A percentile compares a stretch with the other conserved stretches of the same genome.
Conservation (phyloP, 2,888 invertebrate species). For the Phengaris arion region DNA sequence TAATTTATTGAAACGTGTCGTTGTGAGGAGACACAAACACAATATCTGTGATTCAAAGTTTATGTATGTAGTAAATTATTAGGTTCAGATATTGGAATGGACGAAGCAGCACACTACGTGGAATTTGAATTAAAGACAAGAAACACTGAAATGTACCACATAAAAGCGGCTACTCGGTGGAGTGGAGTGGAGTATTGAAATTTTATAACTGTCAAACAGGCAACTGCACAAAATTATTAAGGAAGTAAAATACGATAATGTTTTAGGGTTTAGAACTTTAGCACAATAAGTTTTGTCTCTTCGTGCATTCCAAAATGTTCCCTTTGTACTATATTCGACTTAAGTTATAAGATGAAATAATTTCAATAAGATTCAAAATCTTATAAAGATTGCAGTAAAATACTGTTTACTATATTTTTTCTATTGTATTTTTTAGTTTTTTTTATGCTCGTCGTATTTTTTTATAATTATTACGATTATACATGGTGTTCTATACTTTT, state of each 20-base stretch:
- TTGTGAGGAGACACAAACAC: neutral
- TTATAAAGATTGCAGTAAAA: slow-evolving; percentile 26
- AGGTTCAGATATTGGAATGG: slow-evolving; percentile 20
- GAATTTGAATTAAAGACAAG: neutral
- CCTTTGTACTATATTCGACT: slow-evolving; percentile 9
- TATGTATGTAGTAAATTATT: slow-evolving; percentile 24
- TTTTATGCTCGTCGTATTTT: slow-evolving; percentile 16
- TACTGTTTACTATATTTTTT: slow-evolving; percentile 28
- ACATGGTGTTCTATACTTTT: slow-evolving; percentile 20
- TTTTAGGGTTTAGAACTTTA: neutral
- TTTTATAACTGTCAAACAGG: neutral
- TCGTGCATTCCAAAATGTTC: neutral
- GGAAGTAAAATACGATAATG: neutral
- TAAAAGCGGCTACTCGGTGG: neutral
- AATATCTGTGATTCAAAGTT: slow-evolving; percentile 34
- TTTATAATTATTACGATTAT: slow-evolving; percentile 15
- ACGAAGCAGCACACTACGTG: neutral
- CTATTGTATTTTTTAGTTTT: slow-evolving; percentile 23
- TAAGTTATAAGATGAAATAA: slow-evolving; percentile 22
- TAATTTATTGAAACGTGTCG: slow-evolving; percentile 29
- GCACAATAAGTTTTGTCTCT: neutral
- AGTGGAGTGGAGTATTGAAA: neutral
- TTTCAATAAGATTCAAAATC: slow-evolving; percentile 27
- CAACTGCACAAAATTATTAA: neutral
- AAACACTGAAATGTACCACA: neutral